phyloP scores from a whole-genome alignment of 2,113 vertebrate genomes.

The Egretta garzetta region DNA sequence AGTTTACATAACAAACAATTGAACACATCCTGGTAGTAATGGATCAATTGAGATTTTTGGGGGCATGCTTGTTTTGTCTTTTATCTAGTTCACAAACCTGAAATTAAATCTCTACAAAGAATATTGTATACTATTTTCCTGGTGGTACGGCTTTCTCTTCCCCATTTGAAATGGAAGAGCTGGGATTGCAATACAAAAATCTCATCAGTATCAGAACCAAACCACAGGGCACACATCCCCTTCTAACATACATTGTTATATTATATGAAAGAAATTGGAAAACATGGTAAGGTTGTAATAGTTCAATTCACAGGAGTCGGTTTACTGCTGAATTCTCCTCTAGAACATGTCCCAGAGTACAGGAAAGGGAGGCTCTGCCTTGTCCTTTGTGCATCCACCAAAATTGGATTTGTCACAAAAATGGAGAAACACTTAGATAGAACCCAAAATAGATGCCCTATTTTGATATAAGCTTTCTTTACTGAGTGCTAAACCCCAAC shows the following conservation, averaged over 20 bases:
- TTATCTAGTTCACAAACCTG: background rate
- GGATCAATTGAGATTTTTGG: slow-evolving; percentile 13
- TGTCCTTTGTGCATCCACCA: background rate
- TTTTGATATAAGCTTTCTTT: background rate
- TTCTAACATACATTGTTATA: background rate
- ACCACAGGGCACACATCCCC: background rate
- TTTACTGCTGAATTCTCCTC: background rate
- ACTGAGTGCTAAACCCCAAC: background rate
- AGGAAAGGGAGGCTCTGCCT: background rate
- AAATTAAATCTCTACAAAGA: background rate
- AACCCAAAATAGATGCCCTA: background rate
- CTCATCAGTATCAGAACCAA: background rate
- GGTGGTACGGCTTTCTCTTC: background rate
- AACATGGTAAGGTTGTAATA: background rate
- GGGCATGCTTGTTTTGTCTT: background rate
- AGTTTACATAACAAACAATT: slow-evolving; percentile 21
- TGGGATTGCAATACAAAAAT: background rate
- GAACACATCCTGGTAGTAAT: slow-evolving; percentile 32
- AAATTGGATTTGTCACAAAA: background rate
- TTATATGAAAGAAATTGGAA: background rate
- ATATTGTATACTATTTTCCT: background rate
- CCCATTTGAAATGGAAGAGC: background rate
- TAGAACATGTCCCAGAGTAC: background rate
- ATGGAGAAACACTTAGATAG: background rate
- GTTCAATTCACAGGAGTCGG: background rate